These are phyloP conservation scores for Pseudococcus jackbeardsleyi DNA, from an alignment of 2,888 invertebrate genomes.

Conservation along the genomic window DNA sequence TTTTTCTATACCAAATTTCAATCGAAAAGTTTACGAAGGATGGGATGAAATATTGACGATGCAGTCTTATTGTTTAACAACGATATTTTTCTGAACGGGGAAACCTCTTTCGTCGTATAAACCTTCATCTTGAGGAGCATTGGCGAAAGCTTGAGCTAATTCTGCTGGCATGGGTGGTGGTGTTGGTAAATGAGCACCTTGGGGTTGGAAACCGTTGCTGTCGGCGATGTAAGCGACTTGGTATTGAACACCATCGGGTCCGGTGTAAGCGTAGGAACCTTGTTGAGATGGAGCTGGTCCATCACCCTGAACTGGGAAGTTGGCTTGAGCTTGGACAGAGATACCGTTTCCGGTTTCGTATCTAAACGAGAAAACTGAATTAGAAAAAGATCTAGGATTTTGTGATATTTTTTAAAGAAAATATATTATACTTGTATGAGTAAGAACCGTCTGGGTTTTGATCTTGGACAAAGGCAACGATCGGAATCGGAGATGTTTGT, in stretches of 20 bases:
- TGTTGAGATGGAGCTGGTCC: conserved; percentile 71
- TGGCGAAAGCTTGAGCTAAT: conserved; percentile 68
- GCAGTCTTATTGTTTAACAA: neutral
- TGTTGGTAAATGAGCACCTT: conserved; percentile 69
- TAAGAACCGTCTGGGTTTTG: conserved; percentile 78
- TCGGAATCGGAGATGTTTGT: conserved; percentile 71
- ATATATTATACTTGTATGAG: conserved; percentile 74
- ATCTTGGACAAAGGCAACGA: conserved; percentile 74
- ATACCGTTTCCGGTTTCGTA: conserved; percentile 84
- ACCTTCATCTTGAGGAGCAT: conserved; percentile 71
- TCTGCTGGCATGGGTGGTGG: conserved; percentile 69
- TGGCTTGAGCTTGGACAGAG: conserved; percentile 76
- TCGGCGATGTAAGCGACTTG: conserved; percentile 79
- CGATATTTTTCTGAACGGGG: conserved; percentile 66
- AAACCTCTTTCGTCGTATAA: conserved; percentile 69
- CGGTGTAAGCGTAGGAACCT: conserved; percentile 79
- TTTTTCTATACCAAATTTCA: neutral
- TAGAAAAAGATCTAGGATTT: neutral
- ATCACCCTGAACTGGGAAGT: neutral
- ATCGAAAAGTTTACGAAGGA: neutral
- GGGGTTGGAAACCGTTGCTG: conserved; percentile 75
- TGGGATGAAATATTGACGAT: neutral
- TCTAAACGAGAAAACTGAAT: conserved; percentile 69
- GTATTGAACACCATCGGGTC: conserved; percentile 78
- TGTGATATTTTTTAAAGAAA: neutral